phyloP scores from a whole-genome alignment of 2,113 vertebrate species.

The Eublepharis macularius region DNA sequence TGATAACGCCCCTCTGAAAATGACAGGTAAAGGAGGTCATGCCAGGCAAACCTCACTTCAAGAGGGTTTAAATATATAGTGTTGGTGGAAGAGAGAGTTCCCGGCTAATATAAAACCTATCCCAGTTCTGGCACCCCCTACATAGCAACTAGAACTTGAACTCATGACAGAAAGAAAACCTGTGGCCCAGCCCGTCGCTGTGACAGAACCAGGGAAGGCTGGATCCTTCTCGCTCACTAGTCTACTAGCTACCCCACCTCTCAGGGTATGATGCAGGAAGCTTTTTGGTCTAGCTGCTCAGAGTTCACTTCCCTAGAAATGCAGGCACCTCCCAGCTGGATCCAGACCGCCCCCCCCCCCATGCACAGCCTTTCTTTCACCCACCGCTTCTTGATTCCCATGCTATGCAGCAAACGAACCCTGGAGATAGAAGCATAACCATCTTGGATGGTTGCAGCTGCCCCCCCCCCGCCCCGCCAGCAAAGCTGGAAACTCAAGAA shows the following conservation, averaged over 20 bases:
- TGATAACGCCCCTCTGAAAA: background rate
- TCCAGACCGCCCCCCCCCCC: background rate
- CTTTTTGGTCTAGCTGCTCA: too few species aligned
- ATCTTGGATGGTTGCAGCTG: too few species aligned
- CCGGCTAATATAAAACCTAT: background rate
- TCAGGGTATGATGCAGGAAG: background rate
- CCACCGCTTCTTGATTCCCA: too few species aligned
- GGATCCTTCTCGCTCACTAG: background rate
- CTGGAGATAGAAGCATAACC: too few species aligned
- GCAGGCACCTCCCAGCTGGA: too few species aligned
- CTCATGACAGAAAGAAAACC: background rate
- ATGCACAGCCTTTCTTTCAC: background rate
- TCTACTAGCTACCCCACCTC: too few species aligned
- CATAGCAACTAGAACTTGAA: background rate
- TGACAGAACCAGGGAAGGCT: background rate
- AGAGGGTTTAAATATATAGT: background rate
- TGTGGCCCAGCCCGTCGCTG: background rate
- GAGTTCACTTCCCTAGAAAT: too few species aligned
- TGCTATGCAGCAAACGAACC: too few species aligned
- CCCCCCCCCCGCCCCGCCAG: too few species aligned
- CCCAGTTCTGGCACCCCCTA: background rate
- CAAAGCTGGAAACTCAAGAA: too few species aligned
- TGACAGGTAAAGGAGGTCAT: background rate
- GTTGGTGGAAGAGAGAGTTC: background rate
- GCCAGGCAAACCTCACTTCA: background rate